Evolutionary conservation across 53 echinoderm and acorn worm genomes (phyloP).

Genomic region (Luidia sarsii): DNA sequence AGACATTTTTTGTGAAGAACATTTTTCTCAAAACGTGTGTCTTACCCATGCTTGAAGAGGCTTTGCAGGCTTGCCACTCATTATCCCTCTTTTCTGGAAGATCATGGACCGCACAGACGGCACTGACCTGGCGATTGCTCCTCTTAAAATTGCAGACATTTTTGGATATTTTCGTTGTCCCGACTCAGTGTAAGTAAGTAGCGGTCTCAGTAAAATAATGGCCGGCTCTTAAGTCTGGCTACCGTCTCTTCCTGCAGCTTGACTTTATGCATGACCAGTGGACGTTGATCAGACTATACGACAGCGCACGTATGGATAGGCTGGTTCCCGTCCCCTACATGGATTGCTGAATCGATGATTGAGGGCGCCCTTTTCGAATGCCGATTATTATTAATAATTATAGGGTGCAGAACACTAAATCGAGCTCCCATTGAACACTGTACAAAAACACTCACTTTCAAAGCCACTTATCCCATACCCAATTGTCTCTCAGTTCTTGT

Average conservation of each 20-base stretch:
- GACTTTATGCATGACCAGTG: no score
- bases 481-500: no score
- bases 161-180: neutral
- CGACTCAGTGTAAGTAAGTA: neutral
- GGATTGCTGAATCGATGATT: no score
- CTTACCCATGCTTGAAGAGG: constrained; percentile 38
- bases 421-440: no score
- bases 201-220: neutral
- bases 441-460: no score
- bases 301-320: neutral
- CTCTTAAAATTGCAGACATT: constrained; percentile 45
- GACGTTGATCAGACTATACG: no score
- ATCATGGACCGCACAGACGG: constrained; percentile 38
- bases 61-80: neutral
- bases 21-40: no score
- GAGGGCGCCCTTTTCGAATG: neutral
- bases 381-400: no score
- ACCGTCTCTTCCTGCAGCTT: neutral
- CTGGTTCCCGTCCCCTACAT: no score
- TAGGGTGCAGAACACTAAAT: no score
- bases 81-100: constrained; percentile 26
- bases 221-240: neutral
- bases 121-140: constrained; percentile 25
- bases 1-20: no score
- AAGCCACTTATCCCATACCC: no score